Base-by-base conservation (phyloP, 92 coral and sea anemone genomes). In the Phenganax stokvisi region DNA sequence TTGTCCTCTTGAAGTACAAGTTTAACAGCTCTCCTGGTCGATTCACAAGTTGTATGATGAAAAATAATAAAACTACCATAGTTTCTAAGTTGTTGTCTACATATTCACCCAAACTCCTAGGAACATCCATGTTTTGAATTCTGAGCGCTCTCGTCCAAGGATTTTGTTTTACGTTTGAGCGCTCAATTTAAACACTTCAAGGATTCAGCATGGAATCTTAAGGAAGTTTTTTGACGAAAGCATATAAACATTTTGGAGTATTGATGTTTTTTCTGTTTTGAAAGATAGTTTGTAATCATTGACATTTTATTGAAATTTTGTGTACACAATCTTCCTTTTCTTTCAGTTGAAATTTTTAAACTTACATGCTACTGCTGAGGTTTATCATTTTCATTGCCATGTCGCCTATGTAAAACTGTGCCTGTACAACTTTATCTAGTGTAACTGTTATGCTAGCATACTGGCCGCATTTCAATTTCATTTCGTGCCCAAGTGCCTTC, bases 81-180 rank as follows among this genome's bases (percentile, higher is more conserved):
- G 13, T n/a, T 37, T 68, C 54, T 30, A 6, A 30, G 0, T 29
- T 68, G 53, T 37, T 68, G 29, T 61, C 16, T 1, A 28, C 16
- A 68, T 30, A 68, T 68, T 68, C 11, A 28, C 73, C 47, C 73
- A 17, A 20, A 64, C 16, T 28, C 68, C 44, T 4, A 20, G 29
- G 67, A 37, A 68, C 73, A 53, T 68, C 47, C 47, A 11, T 68
- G 73, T 37, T 68, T 30, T 68, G 54, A 37, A 37, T 68, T 28
- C 53, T 3, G 53, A 64, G 10, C 70, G 70, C 12, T 9, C 73
- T 53, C 47, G 73, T 68, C 70, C 70, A 64, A 64, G 70, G 70
- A 28, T 68, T 68, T 68, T 68, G 53, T 53, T 10, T 30, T 16
- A 37, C 70, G 70, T 64, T 64, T 64, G 9, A 30, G 73, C 73